Base-by-base conservation (phyloP, 1,140 invertebrate species). In the Lepidurus arcticus region DNA sequence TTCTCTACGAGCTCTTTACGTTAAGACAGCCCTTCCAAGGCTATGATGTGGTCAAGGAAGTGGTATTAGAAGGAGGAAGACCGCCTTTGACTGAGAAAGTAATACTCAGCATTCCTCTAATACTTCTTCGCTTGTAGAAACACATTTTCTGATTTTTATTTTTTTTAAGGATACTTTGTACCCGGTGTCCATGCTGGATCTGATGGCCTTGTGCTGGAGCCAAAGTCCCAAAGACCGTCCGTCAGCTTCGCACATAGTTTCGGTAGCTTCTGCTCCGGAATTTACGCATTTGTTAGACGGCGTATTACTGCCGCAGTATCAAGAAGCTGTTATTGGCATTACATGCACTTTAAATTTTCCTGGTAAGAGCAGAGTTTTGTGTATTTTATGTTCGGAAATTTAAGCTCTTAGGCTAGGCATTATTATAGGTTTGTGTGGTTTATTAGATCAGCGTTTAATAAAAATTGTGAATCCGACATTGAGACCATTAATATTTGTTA, bases 121-220 rank as follows among this genome's bases (percentile, higher is more conserved):
- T 79, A 42, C 9, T 45, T 79, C 78, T 47, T 77, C 53, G 47
- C 24, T 26, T 79, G 73, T 76, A 79, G 74, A 74, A 26, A 42
- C 77, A 45, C 74, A 73, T 79, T 44, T 9, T 43, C 13, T 42
- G 78, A 7, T 16, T 34, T 76, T 42, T 16, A 0, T 80, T 42
- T 47, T 26, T 26, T 78, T 81, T 7, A 75, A 82, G 86, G 92
- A 94, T 83, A 90, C 91, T 1, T 86, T 92, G 78, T 95, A 95
- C 87, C 96, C 97, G 0, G 92, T 92, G 80, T 94, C 95, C 83
- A 91, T 97, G 81, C 86, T 99, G 77, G 97, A 98, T 86, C 86
- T 97, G 16, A 98, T 99, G 96, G 94, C 95, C 0, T 88, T 95
- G 1, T 98, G 96, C 83, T 99, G 97, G 97, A 90, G 92, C 5